Conservation (phyloP, 2,113 vertebrate species). For the Litocranius walleri region DNA sequence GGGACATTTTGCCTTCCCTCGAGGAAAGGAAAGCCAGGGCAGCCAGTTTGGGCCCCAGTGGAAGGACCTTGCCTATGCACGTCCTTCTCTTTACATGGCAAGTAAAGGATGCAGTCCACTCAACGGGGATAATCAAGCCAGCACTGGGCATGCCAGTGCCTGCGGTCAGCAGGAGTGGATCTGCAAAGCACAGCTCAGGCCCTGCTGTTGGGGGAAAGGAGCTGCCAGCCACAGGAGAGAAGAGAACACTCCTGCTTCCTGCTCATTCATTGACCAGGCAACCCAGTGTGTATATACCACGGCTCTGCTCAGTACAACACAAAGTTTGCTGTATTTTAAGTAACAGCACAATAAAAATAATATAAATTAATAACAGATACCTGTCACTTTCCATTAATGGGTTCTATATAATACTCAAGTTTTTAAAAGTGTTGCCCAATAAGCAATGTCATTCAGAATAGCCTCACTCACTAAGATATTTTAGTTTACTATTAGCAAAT, state of each 20-base stretch:
- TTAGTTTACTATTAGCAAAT: background rate
- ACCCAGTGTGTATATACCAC: fast-evolving
- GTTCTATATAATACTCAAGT: background rate
- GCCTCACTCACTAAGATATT: background rate
- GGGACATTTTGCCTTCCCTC: background rate
- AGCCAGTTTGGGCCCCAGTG: background rate
- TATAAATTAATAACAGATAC: background rate
- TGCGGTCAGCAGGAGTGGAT: background rate
- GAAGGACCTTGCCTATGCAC: background rate
- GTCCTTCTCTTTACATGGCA: background rate
- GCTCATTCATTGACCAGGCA: background rate
- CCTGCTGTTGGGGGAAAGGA: background rate
- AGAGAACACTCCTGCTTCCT: background rate
- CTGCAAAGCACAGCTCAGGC: background rate
- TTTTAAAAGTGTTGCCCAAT: background rate
- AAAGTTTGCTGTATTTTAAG: background rate
- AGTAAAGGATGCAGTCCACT: background rate
- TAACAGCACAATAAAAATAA: background rate
- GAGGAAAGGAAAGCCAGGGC: background rate
- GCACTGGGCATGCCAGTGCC: background rate
- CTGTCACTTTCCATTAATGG: background rate
- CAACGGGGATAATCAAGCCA: background rate
- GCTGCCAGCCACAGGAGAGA: background rate
- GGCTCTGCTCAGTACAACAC: background rate
- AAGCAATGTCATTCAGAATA: background rate